Conservation (phyloP, 2,797 vertebrate genomes). For the Babyrousa celebensis region DNA sequence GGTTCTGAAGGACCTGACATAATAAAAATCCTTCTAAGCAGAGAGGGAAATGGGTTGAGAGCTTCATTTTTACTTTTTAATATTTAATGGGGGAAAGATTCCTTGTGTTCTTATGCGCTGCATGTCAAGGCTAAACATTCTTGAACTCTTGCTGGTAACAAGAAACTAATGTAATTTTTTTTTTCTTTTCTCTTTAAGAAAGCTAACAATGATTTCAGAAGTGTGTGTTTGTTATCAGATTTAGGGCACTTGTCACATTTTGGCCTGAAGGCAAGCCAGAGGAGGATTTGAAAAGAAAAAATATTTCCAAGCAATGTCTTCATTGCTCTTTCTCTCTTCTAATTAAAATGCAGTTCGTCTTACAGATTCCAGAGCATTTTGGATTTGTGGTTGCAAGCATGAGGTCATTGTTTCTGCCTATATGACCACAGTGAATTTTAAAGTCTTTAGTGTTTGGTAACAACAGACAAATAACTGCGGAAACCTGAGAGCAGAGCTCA, state of each 20-base stretch:
- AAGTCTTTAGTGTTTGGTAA: constrained; percentile 89
- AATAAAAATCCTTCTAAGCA: constrained; percentile 38
- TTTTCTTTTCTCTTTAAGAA: constrained; percentile 88
- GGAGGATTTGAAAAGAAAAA: constrained; percentile 86
- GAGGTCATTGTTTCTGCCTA: constrained; percentile 91
- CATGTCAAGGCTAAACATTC: constrained; percentile 80
- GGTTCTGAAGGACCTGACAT: neutral
- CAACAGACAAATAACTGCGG: constrained; percentile 91
- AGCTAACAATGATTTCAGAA: constrained; percentile 89
- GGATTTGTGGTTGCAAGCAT: constrained; percentile 90
- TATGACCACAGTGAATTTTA: constrained; percentile 88
- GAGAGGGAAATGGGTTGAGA: constrained; percentile 50
- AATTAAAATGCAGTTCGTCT: constrained; percentile 88
- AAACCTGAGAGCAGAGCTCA: constrained; percentile 86
- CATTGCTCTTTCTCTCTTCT: constrained; percentile 86
- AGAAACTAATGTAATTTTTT: constrained; percentile 86
- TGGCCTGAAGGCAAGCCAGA: constrained; percentile 87
- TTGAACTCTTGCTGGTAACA: constrained; percentile 84
- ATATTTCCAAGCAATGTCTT: constrained; percentile 86
- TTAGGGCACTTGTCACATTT: constrained; percentile 90
- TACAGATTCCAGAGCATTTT: constrained; percentile 89
- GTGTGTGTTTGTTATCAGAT: constrained; percentile 91
- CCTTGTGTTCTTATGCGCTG: constrained; percentile 33
- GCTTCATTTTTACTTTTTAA: constrained; percentile 65
- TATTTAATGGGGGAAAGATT: constrained; percentile 66